phyloP scores from a whole-genome alignment of 2,113 vertebrate species.

The Lasiurus borealis region DNA sequence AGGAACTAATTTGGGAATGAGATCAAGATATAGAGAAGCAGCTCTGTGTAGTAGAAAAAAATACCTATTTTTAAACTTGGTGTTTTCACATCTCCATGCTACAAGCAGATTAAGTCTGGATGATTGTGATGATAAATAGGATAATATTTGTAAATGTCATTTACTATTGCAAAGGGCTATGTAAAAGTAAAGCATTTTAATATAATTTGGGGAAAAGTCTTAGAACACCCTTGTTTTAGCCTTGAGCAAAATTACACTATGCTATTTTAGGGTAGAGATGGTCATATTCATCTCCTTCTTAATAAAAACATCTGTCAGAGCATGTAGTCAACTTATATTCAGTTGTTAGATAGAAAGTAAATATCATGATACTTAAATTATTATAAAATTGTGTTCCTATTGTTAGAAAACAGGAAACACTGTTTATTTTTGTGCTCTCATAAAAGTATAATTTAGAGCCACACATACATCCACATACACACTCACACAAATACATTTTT shows the following conservation, averaged over 20 bases:
- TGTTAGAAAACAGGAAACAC: not conserved
- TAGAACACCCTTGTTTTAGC: not conserved
- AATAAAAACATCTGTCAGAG: not conserved
- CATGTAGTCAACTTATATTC: not conserved
- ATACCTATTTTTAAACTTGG: not conserved
- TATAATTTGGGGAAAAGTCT: not conserved
- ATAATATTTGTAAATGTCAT: slow-evolving; percentile 4
- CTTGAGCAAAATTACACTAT: not conserved
- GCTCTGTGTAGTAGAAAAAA: not conserved
- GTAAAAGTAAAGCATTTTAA: not conserved
- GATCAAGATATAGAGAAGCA: not conserved
- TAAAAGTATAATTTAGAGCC: slow-evolving; percentile 15
- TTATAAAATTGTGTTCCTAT: not conserved
- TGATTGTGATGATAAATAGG: not conserved
- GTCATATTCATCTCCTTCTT: not conserved
- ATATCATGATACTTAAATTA: not conserved
- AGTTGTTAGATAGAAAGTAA: slow-evolving; percentile 4
- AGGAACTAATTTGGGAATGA: slow-evolving; percentile 1
- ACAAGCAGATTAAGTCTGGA: not conserved
- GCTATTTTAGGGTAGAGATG: not conserved
- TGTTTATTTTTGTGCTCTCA: not conserved
- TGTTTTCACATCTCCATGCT: not conserved
- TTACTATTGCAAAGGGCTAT: not conserved
- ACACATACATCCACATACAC: not conserved
- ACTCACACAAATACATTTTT: not conserved